Base-by-base conservation (phyloP, 2,888 invertebrate genomes). In the Magallana nippona region DNA sequence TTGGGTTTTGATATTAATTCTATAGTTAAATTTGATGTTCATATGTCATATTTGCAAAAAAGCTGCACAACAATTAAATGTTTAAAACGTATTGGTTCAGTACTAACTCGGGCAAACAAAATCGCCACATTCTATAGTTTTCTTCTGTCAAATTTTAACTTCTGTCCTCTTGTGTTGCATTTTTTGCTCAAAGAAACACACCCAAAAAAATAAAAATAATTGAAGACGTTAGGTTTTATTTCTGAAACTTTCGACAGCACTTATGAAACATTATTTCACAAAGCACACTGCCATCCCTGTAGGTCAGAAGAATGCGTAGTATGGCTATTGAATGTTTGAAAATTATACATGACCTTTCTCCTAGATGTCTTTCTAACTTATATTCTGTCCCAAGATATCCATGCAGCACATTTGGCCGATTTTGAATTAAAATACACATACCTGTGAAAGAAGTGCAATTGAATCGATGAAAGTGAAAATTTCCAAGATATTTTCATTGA, bases 31-130 rank as follows among this genome's bases (percentile, higher is more conserved):
- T 86, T 84, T 84, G 78, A 84, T n/a, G 58, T 63, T 58, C 82
- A 84, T 82, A 57, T 84, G 57, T 32, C 78, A 15, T 80, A 82
- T 86, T 11, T 86, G 86, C 60, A 84, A 82, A 71, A 86, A 83
- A 79, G 86, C 81, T 8, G 82, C 83, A 15, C 55, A 19, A 58
- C 84, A 86, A 62, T 80, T 86, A n/a, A 86, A 78, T 81, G 82
- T 32, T 17, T 84, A 13, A 86, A 80, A 81, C 32, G 84, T 13
- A 79, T 86, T 11, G 86, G 81, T 63, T 82, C 58, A 82, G 79
- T 79, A 79, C 22, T 86, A 17, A 82, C 79, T 80, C 83, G 82
- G 62, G n/a, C 82, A 84, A 44, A 78, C 32, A 77, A 27, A 77
- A 27, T 27, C 15, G 32, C 32, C 27, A 5, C 15, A 32, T 32